Percentiles rank a stretch among this genome's conserved stretches.
Evolutionary conservation across 1,140 invertebrate species (phyloP).

Genomic region (Drosophila sproati): DNA sequence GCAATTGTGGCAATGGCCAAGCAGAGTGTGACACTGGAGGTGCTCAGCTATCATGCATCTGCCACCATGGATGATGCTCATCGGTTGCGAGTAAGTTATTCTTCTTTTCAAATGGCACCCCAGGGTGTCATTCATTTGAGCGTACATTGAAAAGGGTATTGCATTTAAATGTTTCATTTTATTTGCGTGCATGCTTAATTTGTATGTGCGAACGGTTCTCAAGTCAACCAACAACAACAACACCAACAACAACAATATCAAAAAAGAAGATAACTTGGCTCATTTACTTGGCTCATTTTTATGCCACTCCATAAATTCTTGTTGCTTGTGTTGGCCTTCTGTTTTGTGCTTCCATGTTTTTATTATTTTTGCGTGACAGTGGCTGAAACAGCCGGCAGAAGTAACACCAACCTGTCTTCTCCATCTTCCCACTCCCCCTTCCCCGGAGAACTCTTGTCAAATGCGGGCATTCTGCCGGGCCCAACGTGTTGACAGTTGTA

Average conservation of each 20-base stretch:
- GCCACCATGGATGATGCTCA: slow-evolving; percentile 95
- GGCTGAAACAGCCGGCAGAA: slow-evolving; percentile 36
- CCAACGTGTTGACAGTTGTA: slow-evolving; percentile 81
- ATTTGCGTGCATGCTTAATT: slow-evolving; percentile 69
- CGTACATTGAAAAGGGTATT: not conserved
- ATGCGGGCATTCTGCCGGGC: not conserved
- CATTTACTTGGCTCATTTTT: slow-evolving; percentile 38
- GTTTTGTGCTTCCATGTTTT: slow-evolving; percentile 42
- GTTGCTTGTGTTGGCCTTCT: slow-evolving; percentile 6
- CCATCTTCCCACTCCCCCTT: no score
- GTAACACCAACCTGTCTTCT: slow-evolving; percentile 57
- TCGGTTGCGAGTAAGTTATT: slow-evolving; percentile 90
- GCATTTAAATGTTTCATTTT: slow-evolving; percentile 73
- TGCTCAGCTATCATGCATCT: slow-evolving; percentile 97
- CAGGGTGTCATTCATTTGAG: slow-evolving; percentile 28
- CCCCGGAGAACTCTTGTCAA: not conserved
- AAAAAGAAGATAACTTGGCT: not conserved
- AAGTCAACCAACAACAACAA: not conserved
- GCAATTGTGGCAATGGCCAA: slow-evolving; percentile 97
- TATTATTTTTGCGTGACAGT: slow-evolving; percentile 65
- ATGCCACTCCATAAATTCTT: slow-evolving; percentile 51
- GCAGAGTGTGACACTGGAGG: slow-evolving; percentile 97
- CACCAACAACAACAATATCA: not conserved
- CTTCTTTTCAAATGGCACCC: slow-evolving; percentile 40
- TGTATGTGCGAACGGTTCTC: slow-evolving; percentile 43